These are phyloP conservation scores for Acomys russatus DNA, from an alignment of 2,797 vertebrate genomes.

Conservation along the genomic window DNA sequence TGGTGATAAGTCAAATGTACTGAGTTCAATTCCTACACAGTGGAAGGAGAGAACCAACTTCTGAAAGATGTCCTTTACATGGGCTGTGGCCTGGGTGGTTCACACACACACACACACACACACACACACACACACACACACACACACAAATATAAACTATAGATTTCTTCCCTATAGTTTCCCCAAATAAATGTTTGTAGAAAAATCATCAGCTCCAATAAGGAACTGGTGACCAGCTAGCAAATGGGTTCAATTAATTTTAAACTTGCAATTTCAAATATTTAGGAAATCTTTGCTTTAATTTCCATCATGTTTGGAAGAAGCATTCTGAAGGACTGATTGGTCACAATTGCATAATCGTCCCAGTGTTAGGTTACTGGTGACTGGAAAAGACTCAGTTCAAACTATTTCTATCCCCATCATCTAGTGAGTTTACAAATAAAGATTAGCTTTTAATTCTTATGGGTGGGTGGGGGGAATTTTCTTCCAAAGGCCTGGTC, in stretches of 20 bases:
- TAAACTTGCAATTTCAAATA: slow-evolving; percentile 76
- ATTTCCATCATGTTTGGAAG: slow-evolving; percentile 63
- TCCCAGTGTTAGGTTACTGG: slow-evolving; percentile 71
- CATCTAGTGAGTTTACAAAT: slow-evolving; percentile 72
- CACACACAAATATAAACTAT: neutral
- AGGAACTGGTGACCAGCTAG: slow-evolving; percentile 63
- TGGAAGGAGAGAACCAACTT: neutral
- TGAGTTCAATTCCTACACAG: neutral
- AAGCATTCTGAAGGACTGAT: slow-evolving; percentile 40
- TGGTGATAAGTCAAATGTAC: neutral
- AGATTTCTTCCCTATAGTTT: neutral
- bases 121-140: neutral
- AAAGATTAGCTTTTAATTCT: slow-evolving; percentile 69
- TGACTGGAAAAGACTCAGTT: slow-evolving; percentile 72
- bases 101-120: neutral
- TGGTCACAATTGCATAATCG: slow-evolving; percentile 75
- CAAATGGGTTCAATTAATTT: slow-evolving; percentile 78
- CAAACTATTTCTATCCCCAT: slow-evolving; percentile 72
- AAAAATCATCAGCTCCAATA: slow-evolving; percentile 38
- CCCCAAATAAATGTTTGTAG: slow-evolving; percentile 48
- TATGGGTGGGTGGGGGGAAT: neutral
- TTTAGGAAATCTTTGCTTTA: slow-evolving; percentile 71
- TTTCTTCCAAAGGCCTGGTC: slow-evolving; percentile 16
- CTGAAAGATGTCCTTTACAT: neutral
- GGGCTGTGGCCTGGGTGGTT: neutral